Percentiles rank a stretch among this genome's conserved stretches.
phyloP scores from a whole-genome alignment of 2,888 invertebrate species.

The Poecilus cupreus region DNA sequence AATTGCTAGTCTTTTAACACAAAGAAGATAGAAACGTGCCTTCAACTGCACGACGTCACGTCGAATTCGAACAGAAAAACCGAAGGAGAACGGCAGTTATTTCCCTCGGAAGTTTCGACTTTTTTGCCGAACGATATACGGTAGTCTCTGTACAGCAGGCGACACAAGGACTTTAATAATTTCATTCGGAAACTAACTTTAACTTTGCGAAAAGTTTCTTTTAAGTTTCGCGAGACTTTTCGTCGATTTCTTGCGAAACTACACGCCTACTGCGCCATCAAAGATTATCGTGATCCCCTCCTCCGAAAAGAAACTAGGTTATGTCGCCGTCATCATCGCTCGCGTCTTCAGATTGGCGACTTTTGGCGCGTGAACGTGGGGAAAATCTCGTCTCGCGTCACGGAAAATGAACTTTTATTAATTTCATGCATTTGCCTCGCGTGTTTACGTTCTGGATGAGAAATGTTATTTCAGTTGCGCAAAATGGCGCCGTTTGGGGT shows the following conservation, averaged over 20 bases:
- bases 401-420: conserved; percentile 51
- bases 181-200: conserved; percentile 55
- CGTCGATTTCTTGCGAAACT: conserved; percentile 41
- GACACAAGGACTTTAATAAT: conserved; percentile 54
- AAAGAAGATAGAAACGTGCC: neutral
- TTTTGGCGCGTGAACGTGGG: neutral
- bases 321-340: neutral
- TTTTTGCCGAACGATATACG: conserved; percentile 18
- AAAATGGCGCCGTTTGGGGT: conserved; percentile 11
- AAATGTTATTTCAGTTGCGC: conserved; percentile 41
- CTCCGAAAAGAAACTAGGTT: conserved; percentile 27
- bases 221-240: conserved; percentile 23
- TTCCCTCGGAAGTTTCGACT: conserved; percentile 33
- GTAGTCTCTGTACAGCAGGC: conserved; percentile 5
- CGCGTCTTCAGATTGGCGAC: neutral
- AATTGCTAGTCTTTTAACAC: conserved; percentile 11
- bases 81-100: conserved; percentile 19
- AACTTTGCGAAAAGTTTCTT: conserved; percentile 54
- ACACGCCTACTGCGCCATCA: conserved; percentile 45
- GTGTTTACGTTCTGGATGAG: conserved; percentile 41
- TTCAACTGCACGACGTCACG: neutral
- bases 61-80: conserved; percentile 6
- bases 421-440: conserved; percentile 48
- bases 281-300: conserved; percentile 25
- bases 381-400: neutral